Percentiles rank a stretch among this genome's conserved stretches.
These are phyloP conservation scores for Sylvilagus bachmani DNA, from an alignment of 2,113 vertebrate species.

Conservation along the genomic window DNA sequence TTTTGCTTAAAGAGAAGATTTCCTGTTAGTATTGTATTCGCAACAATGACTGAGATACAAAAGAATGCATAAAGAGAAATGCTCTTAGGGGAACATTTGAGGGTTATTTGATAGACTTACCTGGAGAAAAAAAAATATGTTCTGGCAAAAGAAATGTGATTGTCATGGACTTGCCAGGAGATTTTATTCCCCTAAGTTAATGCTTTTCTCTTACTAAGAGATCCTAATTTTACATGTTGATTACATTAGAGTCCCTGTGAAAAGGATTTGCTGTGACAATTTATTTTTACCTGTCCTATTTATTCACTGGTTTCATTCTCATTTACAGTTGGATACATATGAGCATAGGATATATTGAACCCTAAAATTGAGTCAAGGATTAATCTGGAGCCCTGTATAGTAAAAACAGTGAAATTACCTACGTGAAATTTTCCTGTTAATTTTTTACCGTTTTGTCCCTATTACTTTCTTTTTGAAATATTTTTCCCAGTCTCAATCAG, in stretches of 20 bases:
- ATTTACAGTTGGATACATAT: neutral
- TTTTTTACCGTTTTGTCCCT: constrained; percentile 49
- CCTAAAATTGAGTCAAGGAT: neutral
- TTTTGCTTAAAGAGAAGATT: constrained; percentile 58
- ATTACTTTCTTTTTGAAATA: constrained; percentile 17
- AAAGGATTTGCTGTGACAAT: constrained; percentile 50
- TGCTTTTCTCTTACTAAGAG: constrained; percentile 55
- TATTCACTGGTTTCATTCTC: constrained; percentile 23
- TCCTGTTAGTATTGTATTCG: constrained; percentile 49
- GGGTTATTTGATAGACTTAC: neutral
- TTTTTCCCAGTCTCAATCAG: neutral
- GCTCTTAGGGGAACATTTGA: constrained; percentile 3
- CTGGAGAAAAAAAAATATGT: constrained; percentile 56
- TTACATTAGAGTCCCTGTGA: constrained; percentile 64
- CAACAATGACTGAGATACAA: constrained; percentile 61
- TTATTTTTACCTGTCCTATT: constrained; percentile 64
- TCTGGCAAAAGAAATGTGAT: neutral
- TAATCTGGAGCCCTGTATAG: constrained; percentile 18
- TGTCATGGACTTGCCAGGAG: neutral
- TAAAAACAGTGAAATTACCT: constrained; percentile 29
- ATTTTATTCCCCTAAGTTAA: constrained; percentile 40
- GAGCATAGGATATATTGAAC: neutral
- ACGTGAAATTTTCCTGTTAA: neutral
- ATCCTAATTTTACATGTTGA: constrained; percentile 37
- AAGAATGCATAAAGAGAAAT: neutral